A percentile compares a stretch with the other conserved stretches of the same genome.
phyloP scores from a whole-genome alignment of 1,140 invertebrate genomes.

The Colletes latitarsis region DNA sequence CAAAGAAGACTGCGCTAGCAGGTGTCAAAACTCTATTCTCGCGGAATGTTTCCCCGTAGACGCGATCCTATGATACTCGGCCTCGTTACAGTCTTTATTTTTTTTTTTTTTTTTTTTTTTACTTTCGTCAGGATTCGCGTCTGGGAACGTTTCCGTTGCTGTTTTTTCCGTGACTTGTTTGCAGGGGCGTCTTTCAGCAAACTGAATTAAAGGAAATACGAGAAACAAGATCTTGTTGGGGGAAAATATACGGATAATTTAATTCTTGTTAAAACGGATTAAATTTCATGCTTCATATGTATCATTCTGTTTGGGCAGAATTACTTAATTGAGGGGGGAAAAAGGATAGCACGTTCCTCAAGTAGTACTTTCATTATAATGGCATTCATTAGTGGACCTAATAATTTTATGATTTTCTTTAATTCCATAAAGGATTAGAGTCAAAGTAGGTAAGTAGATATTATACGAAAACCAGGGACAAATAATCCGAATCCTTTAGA shows the following conservation, averaged over 20 bases:
- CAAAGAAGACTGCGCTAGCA: neutral
- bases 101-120: neutral
- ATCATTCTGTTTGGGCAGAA: neutral
- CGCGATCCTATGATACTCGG: neutral
- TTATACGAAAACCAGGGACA: too few relatives aligned
- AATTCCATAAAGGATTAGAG: too few relatives aligned
- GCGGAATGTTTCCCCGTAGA: too few relatives aligned
- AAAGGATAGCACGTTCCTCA: too few relatives aligned
- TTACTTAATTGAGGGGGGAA: neutral
- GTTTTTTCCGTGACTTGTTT: neutral
- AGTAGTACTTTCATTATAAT: too few relatives aligned
- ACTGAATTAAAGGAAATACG: neutral
- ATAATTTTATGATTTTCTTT: too few relatives aligned
- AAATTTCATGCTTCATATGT: neutral
- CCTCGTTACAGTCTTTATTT: neutral
- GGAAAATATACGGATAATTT: neutral
- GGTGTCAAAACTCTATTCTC: neutral
- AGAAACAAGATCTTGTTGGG: neutral
- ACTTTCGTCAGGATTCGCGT: neutral
- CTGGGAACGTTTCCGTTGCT: neutral
- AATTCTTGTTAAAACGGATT: neutral
- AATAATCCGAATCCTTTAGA: too few relatives aligned
- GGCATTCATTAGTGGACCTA: too few relatives aligned
- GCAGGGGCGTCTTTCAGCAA: neutral
- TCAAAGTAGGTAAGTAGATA: too few relatives aligned